Evolutionary conservation across 2,113 vertebrate genomes (phyloP).

Genomic region (Chinchilla lanigera): DNA sequence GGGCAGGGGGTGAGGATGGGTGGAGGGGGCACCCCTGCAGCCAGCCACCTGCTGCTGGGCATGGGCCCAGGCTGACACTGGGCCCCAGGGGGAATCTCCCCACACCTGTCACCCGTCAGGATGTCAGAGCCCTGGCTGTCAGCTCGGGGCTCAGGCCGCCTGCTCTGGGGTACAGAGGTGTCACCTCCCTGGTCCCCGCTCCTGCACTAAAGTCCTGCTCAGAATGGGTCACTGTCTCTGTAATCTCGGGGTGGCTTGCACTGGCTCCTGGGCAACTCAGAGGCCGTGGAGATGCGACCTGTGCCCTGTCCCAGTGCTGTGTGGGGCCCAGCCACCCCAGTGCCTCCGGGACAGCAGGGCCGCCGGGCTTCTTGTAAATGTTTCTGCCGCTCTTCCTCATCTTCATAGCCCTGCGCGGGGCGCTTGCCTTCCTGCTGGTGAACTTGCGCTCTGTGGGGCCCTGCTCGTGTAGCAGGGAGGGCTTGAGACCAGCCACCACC

Average conservation of each 20-base stretch:
- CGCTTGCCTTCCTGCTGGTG: no score
- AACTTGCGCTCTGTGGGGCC: not conserved
- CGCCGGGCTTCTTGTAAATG: not conserved
- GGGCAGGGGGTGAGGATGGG: not conserved
- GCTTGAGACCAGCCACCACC: rapidly evolving
- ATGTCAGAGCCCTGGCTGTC: not conserved
- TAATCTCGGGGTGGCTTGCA: no score
- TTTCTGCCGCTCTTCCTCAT: not conserved
- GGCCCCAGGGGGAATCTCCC: rapidly evolving
- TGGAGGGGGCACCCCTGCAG: not conserved
- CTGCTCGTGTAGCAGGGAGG: rapidly evolving
- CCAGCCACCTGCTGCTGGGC: not conserved
- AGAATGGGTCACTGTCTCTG: not conserved
- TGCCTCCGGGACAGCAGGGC: rapidly evolving
- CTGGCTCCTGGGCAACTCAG: not conserved
- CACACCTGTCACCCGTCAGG: rapidly evolving
- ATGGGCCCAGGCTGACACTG: rapidly evolving
- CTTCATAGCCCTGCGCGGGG: not conserved
- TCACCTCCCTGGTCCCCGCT: not conserved
- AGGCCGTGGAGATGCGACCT: not conserved
- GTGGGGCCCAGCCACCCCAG: rapidly evolving
- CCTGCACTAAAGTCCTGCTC: not conserved
- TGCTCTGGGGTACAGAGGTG: not conserved
- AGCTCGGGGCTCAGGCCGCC: not conserved
- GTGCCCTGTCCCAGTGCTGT: rapidly evolving